These are phyloP conservation scores for Epinotia ramella DNA, from an alignment of 2,888 invertebrate species.

Conservation along the genomic window DNA sequence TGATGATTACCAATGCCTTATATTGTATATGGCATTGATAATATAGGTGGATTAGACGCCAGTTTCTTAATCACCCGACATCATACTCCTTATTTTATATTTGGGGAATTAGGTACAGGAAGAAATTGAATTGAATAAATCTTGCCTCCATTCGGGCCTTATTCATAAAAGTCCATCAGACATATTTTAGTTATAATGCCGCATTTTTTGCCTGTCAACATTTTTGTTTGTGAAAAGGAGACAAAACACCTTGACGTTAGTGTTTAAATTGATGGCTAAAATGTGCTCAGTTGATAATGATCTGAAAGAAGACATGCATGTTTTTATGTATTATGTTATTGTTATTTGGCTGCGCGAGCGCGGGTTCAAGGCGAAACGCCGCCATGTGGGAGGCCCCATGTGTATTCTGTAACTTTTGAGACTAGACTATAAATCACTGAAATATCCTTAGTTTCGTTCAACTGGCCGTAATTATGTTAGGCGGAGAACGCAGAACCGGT, in stretches of 20 bases:
- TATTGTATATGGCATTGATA: no score
- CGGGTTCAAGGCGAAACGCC: slow-evolving; percentile 70
- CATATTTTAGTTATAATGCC: no score
- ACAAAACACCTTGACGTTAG: background rate
- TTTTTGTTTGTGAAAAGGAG: no score
- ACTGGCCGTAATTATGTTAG: slow-evolving; percentile 9
- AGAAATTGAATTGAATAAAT: background rate
- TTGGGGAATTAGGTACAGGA: no score
- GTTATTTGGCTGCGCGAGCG: slow-evolving; percentile 65
- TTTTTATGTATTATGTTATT: slow-evolving; percentile 61
- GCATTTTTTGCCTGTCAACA: no score
- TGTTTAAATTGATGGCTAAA: slow-evolving; percentile 12
- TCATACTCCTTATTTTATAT: no score
- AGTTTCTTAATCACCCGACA: no score
- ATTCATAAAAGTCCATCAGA: no score
- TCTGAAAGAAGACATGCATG: slow-evolving; percentile 47
- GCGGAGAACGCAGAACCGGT: slow-evolving; percentile 13
- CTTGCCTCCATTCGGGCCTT: background rate
- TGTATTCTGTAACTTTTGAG: slow-evolving; percentile 47
- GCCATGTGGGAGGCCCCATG: slow-evolving; percentile 68
- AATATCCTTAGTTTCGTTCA: slow-evolving; percentile 15
- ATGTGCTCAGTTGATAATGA: slow-evolving; percentile 43
- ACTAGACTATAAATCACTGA: slow-evolving; percentile 38
- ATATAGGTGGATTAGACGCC: no score
- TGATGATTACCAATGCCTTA: no score